These are phyloP conservation scores for Cydia pomonella DNA, from an alignment of 1,140 invertebrate species.

Conservation along the genomic window DNA sequence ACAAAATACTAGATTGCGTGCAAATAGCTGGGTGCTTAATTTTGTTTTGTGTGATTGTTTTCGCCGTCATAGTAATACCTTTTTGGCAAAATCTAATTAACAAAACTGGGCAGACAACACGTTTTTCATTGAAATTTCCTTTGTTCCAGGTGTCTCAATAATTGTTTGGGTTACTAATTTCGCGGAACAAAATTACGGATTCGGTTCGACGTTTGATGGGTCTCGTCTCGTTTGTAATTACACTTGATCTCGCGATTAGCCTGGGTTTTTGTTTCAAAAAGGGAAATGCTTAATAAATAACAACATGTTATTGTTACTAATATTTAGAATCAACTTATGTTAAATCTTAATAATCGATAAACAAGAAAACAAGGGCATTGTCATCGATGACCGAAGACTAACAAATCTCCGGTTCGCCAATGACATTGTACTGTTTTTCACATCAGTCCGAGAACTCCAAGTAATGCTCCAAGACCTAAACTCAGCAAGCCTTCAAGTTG, in stretches of 20 bases:
- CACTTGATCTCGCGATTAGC: constrained; percentile 49
- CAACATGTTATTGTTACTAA: neutral
- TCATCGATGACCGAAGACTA: neutral
- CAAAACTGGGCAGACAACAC: constrained; percentile 9
- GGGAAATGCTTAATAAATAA: neutral
- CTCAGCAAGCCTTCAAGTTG: constrained; percentile 24
- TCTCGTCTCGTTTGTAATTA: constrained; percentile 49
- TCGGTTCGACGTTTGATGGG: constrained; percentile 40
- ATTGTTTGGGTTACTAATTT: constrained; percentile 49
- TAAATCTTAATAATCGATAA: neutral
- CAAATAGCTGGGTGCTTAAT: neutral
- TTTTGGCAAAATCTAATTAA: constrained; percentile 17
- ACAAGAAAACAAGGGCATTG: neutral
- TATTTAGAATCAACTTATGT: neutral
- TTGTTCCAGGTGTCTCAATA: constrained; percentile 27
- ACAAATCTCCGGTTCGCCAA: constrained; percentile 20
- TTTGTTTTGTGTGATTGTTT: neutral
- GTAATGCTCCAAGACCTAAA: constrained; percentile 27
- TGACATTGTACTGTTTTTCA: neutral
- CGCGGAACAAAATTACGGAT: constrained; percentile 42
- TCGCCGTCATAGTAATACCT: neutral
- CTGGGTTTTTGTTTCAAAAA: constrained; percentile 14
- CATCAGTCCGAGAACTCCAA: neutral
- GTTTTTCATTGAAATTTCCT: constrained; percentile 25
- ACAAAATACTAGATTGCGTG: neutral